Evolutionary conservation across 2,797 vertebrate species (phyloP), one percentile per base, ranked within the genome.

Genomic region (Cryptoprocta ferox): DNA sequence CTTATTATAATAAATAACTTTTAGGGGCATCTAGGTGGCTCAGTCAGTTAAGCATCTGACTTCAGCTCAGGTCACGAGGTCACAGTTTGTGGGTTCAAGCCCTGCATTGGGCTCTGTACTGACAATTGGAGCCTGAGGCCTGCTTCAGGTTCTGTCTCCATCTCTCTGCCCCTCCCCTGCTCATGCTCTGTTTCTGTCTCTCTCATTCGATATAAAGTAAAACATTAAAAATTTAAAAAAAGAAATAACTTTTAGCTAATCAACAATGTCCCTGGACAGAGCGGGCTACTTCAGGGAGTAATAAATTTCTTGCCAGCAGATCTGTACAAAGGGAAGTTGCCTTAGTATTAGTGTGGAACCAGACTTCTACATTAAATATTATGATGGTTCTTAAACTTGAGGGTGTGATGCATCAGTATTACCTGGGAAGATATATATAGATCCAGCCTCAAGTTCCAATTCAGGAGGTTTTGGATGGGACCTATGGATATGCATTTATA

Each of bases 361-460:
- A 94, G 50, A 90, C 84, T 92, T 96, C 26, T 65, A 95, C 45
- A 35, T 32, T 80, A 45, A 53, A 42, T 68, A 61, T n/a, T 89
- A 85, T 53, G 15, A 73, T 50, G 30, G 2, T 61, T 93, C 50
- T 81, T 28, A 82, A 86, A 90, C 50, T 85, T 50, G 42, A 86
- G 28, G 13, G 24, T 81, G 7, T 28, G 16, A 32, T 81, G 21
- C 32, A 93, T 66, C n/a, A 39, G 11, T 30, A 50, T 85, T 37
- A 93, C 21, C 37, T 53, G 45, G 6, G 26, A 19, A 68, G 24
- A 26, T 90, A 80, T 48, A 63, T n/a, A 83, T 39, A 70, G 39
- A 82, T 81, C 86, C 19, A 45, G 19, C 2, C 7, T n/a, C 15
- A 95, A 35, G 6, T 45, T 81, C 39, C 26, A 90, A 56, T 61